Base-by-base conservation (phyloP, 2,888 invertebrate species). In the Phania funesta region DNA sequence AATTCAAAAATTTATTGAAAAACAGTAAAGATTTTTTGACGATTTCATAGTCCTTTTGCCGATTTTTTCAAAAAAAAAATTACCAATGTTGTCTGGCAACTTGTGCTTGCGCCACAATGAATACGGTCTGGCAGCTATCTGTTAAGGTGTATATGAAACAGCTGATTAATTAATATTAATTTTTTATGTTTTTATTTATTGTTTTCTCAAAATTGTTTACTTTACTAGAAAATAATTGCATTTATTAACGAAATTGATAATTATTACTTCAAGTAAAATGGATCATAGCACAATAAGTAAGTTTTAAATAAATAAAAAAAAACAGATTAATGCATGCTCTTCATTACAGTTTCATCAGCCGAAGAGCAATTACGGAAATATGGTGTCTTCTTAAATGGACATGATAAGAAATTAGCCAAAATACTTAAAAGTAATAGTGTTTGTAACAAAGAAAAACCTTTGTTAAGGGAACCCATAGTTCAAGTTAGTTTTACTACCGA, bases 351-450 rank as follows among this genome's bases (percentile, higher is more conserved):
- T 52, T 84, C 86, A 11, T 87, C 87, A 0, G 91, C 90, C 62
- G 90, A 90, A 81, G 87, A 88, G 52, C 89, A 90, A 76, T 84
- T 91, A 0, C 88, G 86, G 78, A 86, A 85, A 20, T 90, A 88
- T 80, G 90, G 89, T 7, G 62, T 79, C 11, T 91, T 91, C 60
- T 86, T 91, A 26, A 87, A 88, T 65, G 84, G 85, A n/a, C 87
- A 91, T 44, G 88, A 89, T 75, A 80, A 82, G 16, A 87, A 87
- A 71, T 74, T 89, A 41, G 75, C 84, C 2, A 32, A 50, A 46
- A 62, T 90, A 22, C 70, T 86, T 60, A 73, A 78, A 11, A 84
- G 85, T 73, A 78, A 84, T 11, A 65, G 32, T 70, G n/a, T 48
- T 13, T 1, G 44, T 29, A 50, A 58, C 46, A 67, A 84, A 78